phyloP scores from a whole-genome alignment of 2,888 invertebrate genomes.

The Aphrophora alni region DNA sequence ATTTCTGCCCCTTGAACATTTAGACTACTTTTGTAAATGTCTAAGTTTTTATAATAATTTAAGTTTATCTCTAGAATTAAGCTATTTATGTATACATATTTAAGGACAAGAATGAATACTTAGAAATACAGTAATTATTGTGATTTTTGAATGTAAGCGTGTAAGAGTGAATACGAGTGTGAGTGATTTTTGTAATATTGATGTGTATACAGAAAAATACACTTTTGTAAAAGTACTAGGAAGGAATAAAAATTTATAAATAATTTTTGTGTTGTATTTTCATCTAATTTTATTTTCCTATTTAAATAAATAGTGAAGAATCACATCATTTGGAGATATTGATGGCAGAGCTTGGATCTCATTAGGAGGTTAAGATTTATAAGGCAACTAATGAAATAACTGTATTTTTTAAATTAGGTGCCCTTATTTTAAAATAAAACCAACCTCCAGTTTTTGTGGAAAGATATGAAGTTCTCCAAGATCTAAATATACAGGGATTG shows the following conservation, averaged over 20 bases:
- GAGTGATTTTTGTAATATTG: slow-evolving; percentile 18
- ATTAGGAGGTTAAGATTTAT: too few species aligned
- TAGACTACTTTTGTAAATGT: slow-evolving; percentile 43
- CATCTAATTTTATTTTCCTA: not conserved
- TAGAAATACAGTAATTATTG: slow-evolving; percentile 37
- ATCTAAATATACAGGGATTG: too few species aligned
- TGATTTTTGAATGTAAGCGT: slow-evolving; percentile 32
- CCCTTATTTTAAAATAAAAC: too few species aligned
- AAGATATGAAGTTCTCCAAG: too few species aligned
- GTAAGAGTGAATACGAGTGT: slow-evolving; percentile 20
- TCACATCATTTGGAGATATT: too few species aligned
- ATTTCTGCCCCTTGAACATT: slow-evolving; percentile 49
- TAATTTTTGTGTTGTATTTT: not conserved
- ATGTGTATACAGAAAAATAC: slow-evolving; percentile 31
- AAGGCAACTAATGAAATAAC: too few species aligned
- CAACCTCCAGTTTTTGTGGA: too few species aligned
- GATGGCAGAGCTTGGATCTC: too few species aligned
- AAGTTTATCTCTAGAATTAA: slow-evolving; percentile 28
- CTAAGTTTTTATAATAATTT: slow-evolving; percentile 27
- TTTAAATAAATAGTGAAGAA: too few species aligned
- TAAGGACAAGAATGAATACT: slow-evolving; percentile 32
- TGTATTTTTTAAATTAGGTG: too few species aligned
- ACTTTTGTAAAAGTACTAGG: slow-evolving; percentile 38
- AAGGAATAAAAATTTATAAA: slow-evolving; percentile 14
- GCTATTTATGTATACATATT: slow-evolving; percentile 28